Base-by-base conservation (phyloP, 2,888 invertebrate species). In the Volucella inflata region DNA sequence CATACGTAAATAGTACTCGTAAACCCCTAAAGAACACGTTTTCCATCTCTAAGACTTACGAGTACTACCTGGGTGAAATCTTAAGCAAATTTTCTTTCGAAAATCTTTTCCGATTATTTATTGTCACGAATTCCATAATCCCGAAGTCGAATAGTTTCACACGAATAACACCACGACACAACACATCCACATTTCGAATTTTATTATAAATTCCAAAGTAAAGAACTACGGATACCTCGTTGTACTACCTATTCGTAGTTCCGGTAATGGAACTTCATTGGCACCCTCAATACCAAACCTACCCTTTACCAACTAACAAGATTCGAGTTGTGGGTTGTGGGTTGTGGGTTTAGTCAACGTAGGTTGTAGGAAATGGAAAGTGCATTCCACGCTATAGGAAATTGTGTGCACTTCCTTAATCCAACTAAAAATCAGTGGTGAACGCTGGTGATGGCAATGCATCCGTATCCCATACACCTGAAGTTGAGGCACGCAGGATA, bases 51-150 rank as follows among this genome's bases (percentile, higher is more conserved):
- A 62, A 50, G 71, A 72, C 53, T 81, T 80, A 85, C 80, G 30
- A 30, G 30, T 30, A 30, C 30, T 30, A 30, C 30, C 85, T 85
- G 30, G 46, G 62, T 53, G 62, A 70, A 74, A 70, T 62, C 72
- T 71, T 72, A 74, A 81, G 72, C 72, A 72, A 82, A 87, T 81
- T 78, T 81, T 77, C 74, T 68, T 68, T 11, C 6, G 67, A 60
- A 77, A 82, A 87, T 77, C 81, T 82, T 82, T 77, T 51, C 57
- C 71, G 53, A 68, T 85, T 85, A 85, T 85, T 85, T 85, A 85
- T 81, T 77, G 85, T 85, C 85, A 85, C 85, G 85, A 85, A 85
- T 85, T 85, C 80, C 76, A 55, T 81, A 85, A 85, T 85, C 85
- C 85, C 30, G 60, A 71, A 85, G 76, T 80, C 62, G 85, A 85